Evolutionary conservation across 2,888 invertebrate genomes (phyloP), one percentile per base, ranked within the genome.

Genomic region (Drosophila suboccidentalis): DNA sequence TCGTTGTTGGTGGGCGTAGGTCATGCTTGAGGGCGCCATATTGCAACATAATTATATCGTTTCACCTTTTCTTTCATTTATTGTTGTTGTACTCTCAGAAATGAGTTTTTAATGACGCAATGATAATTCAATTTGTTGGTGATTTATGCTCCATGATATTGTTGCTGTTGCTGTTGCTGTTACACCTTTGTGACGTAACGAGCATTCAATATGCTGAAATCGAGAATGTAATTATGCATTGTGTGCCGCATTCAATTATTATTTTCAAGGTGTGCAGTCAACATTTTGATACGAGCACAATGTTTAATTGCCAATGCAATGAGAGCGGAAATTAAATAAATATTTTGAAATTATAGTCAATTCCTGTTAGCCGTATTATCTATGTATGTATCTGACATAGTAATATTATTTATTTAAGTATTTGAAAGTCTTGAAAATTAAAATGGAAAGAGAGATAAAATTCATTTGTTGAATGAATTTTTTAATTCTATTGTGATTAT

Each of bases 61-160:
- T 86, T 88, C 74, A 83, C 80, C 80, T 82, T 86, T 78, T 75
- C 68, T 63, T 71, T 50, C 19, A 32, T 61, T 64, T 19, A n/a
- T 55, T 29, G 38, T 62, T 58, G 57, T 47, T 34, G 60, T 29
- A 17, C 60, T 70, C 36, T 46, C 55, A 64, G 70, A 89, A 89
- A 90, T 90, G 90, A 79, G 86, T 73, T 89, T 85, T 84, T 89
- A 89, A 85, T 85, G 85, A 89, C 84, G 89, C 83, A 87, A 89
- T 83, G 89, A 83, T 83, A 89, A 90, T 90, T 89, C 85, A 89
- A 85, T 90, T 87, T 85, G 88, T 73, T 75, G 72, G 64, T 87
- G 90, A 89, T 90, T 89, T 89, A 89, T 90, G 82, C 82, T 49
- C 11, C 73, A 69, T 73, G 58, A 74, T 73, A 72, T 73, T 68